Conservation (phyloP, 2,888 invertebrate genomes). For the Synanthedon vespiformis region DNA sequence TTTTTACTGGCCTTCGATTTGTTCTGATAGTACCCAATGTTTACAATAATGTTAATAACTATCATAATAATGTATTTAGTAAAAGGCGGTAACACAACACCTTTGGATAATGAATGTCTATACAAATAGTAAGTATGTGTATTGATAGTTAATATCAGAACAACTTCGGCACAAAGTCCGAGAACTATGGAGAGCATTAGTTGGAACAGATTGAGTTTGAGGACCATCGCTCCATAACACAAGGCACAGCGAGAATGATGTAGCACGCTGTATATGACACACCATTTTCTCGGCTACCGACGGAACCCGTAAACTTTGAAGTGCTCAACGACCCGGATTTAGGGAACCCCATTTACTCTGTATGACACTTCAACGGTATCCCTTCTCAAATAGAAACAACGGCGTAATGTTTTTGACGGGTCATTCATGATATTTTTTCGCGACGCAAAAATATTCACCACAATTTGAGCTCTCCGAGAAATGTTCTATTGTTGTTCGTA, state of each 20-base stretch:
- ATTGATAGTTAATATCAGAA: too few relatives aligned
- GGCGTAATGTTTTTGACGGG: constrained; percentile 31
- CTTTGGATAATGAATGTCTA: too few relatives aligned
- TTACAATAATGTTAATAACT: too few relatives aligned
- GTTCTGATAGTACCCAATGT: too few relatives aligned
- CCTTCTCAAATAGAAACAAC: constrained; percentile 51
- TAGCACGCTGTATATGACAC: constrained; percentile 9
- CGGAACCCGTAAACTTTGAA: constrained; percentile 37
- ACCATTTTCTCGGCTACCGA: constrained; percentile 14
- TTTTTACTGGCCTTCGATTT: too few relatives aligned
- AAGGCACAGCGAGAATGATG: constrained; percentile 7
- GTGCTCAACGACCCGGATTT: constrained; percentile 44
- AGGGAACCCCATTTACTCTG: constrained; percentile 38
- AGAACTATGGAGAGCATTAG: too few relatives aligned
- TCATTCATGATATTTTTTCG: constrained; percentile 1
- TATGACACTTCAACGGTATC: constrained; percentile 44
- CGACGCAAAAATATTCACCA: background rate
- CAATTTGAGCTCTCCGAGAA: background rate
- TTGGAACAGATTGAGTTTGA: constrained; percentile 2
- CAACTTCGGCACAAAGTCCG: too few relatives aligned
- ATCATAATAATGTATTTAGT: too few relatives aligned
- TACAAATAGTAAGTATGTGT: too few relatives aligned
- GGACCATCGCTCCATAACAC: constrained; percentile 1
- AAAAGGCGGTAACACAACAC: too few relatives aligned
- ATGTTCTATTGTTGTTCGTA: background rate